A percentile compares a stretch with the other conserved stretches of the same genome.
Conservation (phyloP, 1,140 invertebrate genomes). For the Leptinotarsa defecta region DNA sequence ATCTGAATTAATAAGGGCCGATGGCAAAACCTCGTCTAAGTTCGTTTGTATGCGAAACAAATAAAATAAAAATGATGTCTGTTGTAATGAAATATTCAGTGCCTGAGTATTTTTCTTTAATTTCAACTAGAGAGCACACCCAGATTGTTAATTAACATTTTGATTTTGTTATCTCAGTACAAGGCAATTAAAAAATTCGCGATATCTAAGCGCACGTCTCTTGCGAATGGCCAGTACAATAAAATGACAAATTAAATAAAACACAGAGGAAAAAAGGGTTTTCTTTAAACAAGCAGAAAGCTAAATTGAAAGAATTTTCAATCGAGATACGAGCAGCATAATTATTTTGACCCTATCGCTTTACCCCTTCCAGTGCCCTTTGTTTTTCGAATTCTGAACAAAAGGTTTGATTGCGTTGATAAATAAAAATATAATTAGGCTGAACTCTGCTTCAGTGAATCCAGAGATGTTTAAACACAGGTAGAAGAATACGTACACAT, state of each 20-base stretch:
- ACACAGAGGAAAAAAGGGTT: slow-evolving; percentile 45
- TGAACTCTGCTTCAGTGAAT: slow-evolving; percentile 3
- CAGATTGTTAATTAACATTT: slow-evolving; percentile 56
- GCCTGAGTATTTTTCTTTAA: slow-evolving; percentile 51
- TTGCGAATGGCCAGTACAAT: slow-evolving; percentile 46
- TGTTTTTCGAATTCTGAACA: slow-evolving; percentile 25
- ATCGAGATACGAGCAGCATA: slow-evolving; percentile 30
- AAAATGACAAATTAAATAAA: slow-evolving; percentile 54
- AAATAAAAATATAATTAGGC: slow-evolving; percentile 29
- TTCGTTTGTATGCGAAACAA: slow-evolving; percentile 33
- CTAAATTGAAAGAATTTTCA: slow-evolving; percentile 34
- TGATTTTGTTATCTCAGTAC: slow-evolving; percentile 55
- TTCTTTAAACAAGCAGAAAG: slow-evolving; percentile 41
- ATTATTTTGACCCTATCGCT: slow-evolving; percentile 32
- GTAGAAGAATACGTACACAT: neutral
- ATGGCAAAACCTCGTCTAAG: neutral
- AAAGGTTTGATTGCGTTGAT: slow-evolving; percentile 30
- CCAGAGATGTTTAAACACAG: neutral
- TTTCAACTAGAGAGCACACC: slow-evolving; percentile 49
- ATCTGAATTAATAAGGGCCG: neutral
- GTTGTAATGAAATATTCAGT: slow-evolving; percentile 32
- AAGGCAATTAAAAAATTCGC: slow-evolving; percentile 53
- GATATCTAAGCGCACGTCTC: slow-evolving; percentile 48
- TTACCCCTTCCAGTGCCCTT: slow-evolving; percentile 9
- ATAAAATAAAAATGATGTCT: slow-evolving; percentile 32